phyloP scores from a whole-genome alignment of 1,140 invertebrate species.

The Solenopsis invicta region DNA sequence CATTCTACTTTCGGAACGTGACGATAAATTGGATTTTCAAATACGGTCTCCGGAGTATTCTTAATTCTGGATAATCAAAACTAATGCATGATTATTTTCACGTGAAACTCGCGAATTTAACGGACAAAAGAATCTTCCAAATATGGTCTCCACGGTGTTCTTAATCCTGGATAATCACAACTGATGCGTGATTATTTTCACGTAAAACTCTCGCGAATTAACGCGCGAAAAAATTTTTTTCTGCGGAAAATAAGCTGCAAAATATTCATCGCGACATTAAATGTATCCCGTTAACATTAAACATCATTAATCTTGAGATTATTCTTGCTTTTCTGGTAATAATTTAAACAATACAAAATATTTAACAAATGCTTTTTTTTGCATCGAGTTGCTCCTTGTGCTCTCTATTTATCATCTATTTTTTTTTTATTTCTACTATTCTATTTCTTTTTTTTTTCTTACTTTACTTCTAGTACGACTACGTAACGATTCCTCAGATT shows the following conservation, averaged over 20 bases:
- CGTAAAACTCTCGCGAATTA: neutral
- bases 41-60: neutral
- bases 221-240: neutral
- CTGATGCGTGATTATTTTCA: constrained; percentile 8
- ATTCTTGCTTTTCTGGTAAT: neutral
- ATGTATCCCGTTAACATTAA: neutral
- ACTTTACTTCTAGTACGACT: constrained; percentile 70
- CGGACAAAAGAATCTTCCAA: neutral
- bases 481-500: constrained; percentile 75
- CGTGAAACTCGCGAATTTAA: constrained; percentile 1
- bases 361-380: neutral
- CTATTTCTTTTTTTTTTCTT: constrained; percentile 15
- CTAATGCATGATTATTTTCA: constrained; percentile 9
- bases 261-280: neutral
- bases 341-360: constrained; percentile 4
- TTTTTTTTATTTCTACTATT: neutral
- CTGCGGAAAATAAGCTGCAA: neutral
- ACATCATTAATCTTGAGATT: neutral
- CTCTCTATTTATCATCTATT: neutral
- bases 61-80: constrained; percentile 39
- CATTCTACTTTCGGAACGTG: constrained; percentile 9
- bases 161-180: constrained; percentile 35
- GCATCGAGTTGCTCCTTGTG: neutral
- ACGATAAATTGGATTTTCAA: constrained; percentile 42
- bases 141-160: neutral